Base-by-base conservation (phyloP, 2,888 invertebrate species). In the Lobophora halterata region DNA sequence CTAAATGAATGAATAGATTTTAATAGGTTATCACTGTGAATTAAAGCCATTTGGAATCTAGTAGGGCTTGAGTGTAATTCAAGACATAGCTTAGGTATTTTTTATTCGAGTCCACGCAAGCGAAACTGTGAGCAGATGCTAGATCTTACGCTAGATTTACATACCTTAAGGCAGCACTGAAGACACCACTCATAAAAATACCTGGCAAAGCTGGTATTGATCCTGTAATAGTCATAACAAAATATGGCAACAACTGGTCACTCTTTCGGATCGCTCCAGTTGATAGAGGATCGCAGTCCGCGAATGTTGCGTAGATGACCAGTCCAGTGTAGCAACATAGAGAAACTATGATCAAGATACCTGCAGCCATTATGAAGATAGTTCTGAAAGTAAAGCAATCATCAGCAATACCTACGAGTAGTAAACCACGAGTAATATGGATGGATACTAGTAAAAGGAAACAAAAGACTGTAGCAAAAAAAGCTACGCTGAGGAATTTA, bases 101-200 rank as follows among this genome's bases (percentile, higher is more conserved):
- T n/a, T n/a, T n/a, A n/a, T n/a, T n/a, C n/a, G n/a, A n/a, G n/a
- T n/a, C n/a, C n/a, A n/a, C n/a, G n/a, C n/a, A n/a, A 92, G 65
- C 93, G 93, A 65, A 47, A 77, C 70, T 1, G 38, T 14, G n/a
- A 19, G 2, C 33, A 10, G 3, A 13, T 10, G 2, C 3, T 11
- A n/a, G 2, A n/a, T n/a, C n/a, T 9, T 13, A 29, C 7, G 6
- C 12, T 1, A 18, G n/a, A 18, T 18, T 3, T 11, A 33, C 32
- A n/a, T 82, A 93, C 93, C 95, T 96, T 44, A 96, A 83, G 10
- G 96, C 94, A 5, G 95, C 96, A 72, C 95, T 95, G 66, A 96
- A 96, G 0, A 96, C 92, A 7, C 95, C 95, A 30, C 95, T 94
- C 53, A 95, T 92, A 65, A 96, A 95, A 23, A 96, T 88, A 0